Conservation (phyloP, 1,140 invertebrate species). For the Zaprionus gabonicus region DNA sequence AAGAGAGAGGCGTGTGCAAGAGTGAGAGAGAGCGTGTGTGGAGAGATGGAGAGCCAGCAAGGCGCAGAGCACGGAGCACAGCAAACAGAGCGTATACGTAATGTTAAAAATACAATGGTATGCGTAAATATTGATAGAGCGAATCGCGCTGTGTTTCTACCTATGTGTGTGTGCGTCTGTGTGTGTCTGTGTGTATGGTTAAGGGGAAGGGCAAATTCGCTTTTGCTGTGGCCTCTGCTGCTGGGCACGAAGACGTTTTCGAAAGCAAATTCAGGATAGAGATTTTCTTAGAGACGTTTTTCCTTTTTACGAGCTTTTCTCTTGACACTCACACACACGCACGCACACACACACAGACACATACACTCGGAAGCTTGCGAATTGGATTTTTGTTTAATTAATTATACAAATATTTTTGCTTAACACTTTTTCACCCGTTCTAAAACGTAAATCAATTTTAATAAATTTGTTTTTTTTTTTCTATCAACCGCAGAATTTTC, state of each 20-base stretch:
- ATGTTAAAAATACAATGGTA: conserved; percentile 73
- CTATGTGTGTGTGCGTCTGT: conserved; percentile 17
- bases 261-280: conserved; percentile 80
- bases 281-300: conserved; percentile 74
- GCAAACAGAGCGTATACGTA: conserved; percentile 69
- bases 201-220: conserved; percentile 55
- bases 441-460: not conserved
- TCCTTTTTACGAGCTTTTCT: conserved; percentile 58
- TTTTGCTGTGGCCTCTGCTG: conserved; percentile 52
- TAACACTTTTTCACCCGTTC: not conserved
- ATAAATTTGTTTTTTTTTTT: not conserved
- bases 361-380: conserved; percentile 14
- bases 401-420: conserved; percentile 10
- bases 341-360: conserved; percentile 22
- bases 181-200: conserved; percentile 22
- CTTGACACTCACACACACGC: conserved; percentile 34
- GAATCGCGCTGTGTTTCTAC: conserved; percentile 42
- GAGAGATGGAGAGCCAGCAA: conserved; percentile 1
- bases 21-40: conserved; percentile 12
- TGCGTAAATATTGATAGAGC: conserved; percentile 79
- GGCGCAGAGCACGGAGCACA: conserved; percentile 18
- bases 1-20: not conserved
- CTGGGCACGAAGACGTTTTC: conserved; percentile 63
- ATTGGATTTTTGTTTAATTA: conserved; percentile 34
- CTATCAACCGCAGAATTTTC: conserved; percentile 20